These are phyloP conservation scores for Megastigmus dorsalis DNA, from an alignment of 2,888 invertebrate species.

Conservation along the genomic window DNA sequence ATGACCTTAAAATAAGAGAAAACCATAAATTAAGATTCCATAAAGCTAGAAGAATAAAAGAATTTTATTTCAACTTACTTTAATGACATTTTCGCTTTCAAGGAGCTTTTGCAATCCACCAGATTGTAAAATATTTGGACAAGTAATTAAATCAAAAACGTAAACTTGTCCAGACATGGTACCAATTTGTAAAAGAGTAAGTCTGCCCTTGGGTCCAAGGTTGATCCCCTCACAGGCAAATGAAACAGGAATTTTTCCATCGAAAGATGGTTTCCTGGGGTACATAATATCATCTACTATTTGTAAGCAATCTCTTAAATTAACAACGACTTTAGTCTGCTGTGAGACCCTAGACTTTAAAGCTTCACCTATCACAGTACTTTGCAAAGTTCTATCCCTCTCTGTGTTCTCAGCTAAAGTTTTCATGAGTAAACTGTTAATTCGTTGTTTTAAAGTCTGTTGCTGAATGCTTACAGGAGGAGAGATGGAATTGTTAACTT, in stretches of 20 bases:
- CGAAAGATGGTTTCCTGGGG: conserved; percentile 67
- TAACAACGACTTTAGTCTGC: conserved; percentile 87
- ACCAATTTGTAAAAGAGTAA: conserved; percentile 91
- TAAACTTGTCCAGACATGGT: conserved; percentile 88
- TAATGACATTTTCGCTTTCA: conserved; percentile 87
- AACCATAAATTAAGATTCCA: background rate
- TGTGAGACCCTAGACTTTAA: conserved; percentile 90
- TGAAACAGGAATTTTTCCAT: conserved; percentile 79
- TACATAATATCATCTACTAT: conserved; percentile 85
- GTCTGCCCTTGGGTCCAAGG: conserved; percentile 89
- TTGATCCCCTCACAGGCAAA: conserved; percentile 96
- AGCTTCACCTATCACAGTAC: conserved; percentile 78
- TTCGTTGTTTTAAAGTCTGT: conserved; percentile 90
- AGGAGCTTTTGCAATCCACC: conserved; percentile 87
- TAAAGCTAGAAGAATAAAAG: background rate
- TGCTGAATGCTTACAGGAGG: conserved; percentile 70
- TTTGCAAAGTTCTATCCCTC: conserved; percentile 76
- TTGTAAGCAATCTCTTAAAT: conserved; percentile 85
- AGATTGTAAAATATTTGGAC: conserved; percentile 85
- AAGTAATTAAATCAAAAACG: conserved; percentile 90
- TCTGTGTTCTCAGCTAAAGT: conserved; percentile 91
- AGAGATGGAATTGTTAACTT: conserved; percentile 63
- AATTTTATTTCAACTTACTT: conserved; percentile 78
- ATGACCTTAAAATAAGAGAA: conserved; percentile 78
- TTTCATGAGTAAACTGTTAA: conserved; percentile 90